Conservation (phyloP, 53 echinoderm and acorn worm species). For the Holothuria scabra region DNA sequence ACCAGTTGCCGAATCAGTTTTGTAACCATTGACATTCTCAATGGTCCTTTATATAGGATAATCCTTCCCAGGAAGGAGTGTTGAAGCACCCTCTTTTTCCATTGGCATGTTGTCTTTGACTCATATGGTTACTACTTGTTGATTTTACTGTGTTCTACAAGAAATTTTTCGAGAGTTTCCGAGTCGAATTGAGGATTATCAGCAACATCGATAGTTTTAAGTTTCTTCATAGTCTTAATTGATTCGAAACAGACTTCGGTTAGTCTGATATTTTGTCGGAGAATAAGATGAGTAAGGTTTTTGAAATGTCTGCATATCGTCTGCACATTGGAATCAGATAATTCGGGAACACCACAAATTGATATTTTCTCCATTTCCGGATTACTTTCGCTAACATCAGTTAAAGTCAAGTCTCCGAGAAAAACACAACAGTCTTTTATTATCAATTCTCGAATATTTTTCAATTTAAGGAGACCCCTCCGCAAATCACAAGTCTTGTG, state of each 20-base stretch:
- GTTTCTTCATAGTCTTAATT: constrained; percentile 17
- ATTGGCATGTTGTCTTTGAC: no score
- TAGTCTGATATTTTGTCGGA: background rate
- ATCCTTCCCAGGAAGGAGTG: no score
- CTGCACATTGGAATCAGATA: background rate
- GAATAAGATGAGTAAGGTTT: constrained; percentile 5
- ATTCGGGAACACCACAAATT: background rate
- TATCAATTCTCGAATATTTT: background rate
- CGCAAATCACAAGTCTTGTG: no score
- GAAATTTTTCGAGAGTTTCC: background rate
- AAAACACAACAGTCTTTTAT: background rate
- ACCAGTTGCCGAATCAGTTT: no score
- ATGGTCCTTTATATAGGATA: no score
- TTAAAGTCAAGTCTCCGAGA: background rate
- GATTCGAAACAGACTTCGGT: constrained; percentile 13
- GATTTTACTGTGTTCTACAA: constrained; percentile 28
- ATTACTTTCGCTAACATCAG: background rate
- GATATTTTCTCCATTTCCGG: background rate
- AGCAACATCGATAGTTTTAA: constrained; percentile 4
- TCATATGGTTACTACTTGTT: constrained; percentile 29
- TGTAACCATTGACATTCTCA: no score
- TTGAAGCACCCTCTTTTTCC: no score
- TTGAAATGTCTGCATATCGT: background rate
- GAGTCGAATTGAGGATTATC: constrained; percentile 20
- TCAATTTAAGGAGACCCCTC: background rate